Evolutionary conservation across 2,113 vertebrate species (phyloP), one percentile per base, ranked within the genome.

Genomic region (Rynchops niger): DNA sequence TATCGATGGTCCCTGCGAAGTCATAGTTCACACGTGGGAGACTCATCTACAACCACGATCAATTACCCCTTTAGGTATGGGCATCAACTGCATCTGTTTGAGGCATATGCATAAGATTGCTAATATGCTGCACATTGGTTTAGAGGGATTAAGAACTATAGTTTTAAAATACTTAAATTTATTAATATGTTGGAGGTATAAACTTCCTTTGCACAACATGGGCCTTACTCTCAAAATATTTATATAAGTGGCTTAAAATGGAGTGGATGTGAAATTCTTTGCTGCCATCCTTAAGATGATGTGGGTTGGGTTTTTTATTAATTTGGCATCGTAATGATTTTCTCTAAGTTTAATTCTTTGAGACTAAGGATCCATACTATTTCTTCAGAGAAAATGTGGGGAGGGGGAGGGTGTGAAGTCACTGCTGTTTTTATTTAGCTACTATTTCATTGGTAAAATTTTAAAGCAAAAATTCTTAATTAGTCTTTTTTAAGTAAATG

Each of bases 1-100:
- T 98, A 98, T 98, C 98, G 98, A 97, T 98, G 99, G 98, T 97
- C 99, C 99, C 98, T 98, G 98, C 97, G 99, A 99, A 98, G 99
- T 99, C 98, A 99, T 99, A 99, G 98, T 99, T 99, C 99, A 98
- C 99, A 99, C 98, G 98, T 99, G 99, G 99, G 99, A 99, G 99
- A 99, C 99, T 98, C 99, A 99, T 99, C 99, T 99, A 96, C 99
- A 98, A 91, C 99, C 99, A 98, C 99, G 99, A 98, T 99, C 98
- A 98, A 98, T 99, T 99, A 99, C 98, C 98, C 99, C 99, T 98
- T 99, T 99, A 99, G 99, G 99, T 99, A 99, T 99, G 99, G 98
- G 98, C 96, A 98, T 97, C 97, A 98, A 97, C 97, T 98, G 97
- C 98, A 97, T 98, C 98, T 98, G 95, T 98, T 98, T 98, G 98